These are phyloP conservation scores for Notiomystis cincta DNA, from an alignment of 2,113 vertebrate genomes.

Conservation along the genomic window DNA sequence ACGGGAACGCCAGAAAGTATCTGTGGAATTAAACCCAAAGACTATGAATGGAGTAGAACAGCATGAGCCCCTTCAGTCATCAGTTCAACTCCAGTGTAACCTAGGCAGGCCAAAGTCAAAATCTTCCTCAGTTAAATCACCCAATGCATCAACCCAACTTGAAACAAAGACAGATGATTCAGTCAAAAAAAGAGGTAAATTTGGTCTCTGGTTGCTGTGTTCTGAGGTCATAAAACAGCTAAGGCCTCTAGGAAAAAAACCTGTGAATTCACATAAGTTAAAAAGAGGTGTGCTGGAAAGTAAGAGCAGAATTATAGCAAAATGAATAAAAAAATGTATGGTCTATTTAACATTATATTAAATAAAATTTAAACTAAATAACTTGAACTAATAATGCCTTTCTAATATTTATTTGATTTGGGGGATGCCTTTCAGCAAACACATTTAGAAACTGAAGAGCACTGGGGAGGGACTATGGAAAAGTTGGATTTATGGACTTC, in stretches of 20 bases:
- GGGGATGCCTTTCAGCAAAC: neutral
- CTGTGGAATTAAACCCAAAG: constrained; percentile 64
- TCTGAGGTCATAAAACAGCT: neutral
- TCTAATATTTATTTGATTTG: neutral
- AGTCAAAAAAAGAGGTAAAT: constrained; percentile 78
- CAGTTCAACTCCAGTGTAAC: constrained; percentile 65
- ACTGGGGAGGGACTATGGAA: neutral
- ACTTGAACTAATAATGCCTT: neutral
- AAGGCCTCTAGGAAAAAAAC: neutral
- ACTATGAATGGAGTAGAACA: constrained; percentile 60
- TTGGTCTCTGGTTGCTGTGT: neutral
- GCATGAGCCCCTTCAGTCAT: constrained; percentile 57
- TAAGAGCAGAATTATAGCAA: neutral
- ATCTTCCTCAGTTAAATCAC: constrained; percentile 64
- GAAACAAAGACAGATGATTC: constrained; percentile 73
- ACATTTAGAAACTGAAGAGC: neutral
- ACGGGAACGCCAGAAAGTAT: constrained; percentile 59
- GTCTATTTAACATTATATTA: neutral
- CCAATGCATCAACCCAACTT: constrained; percentile 17
- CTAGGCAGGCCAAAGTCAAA: constrained; percentile 70
- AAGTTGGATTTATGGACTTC: neutral
- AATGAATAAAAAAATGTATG: neutral
- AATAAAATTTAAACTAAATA: neutral
- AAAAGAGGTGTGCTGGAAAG: neutral
- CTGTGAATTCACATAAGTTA: neutral